Evolutionary conservation across 1,140 invertebrate species (phyloP).

Genomic region (Cydia strobilella): DNA sequence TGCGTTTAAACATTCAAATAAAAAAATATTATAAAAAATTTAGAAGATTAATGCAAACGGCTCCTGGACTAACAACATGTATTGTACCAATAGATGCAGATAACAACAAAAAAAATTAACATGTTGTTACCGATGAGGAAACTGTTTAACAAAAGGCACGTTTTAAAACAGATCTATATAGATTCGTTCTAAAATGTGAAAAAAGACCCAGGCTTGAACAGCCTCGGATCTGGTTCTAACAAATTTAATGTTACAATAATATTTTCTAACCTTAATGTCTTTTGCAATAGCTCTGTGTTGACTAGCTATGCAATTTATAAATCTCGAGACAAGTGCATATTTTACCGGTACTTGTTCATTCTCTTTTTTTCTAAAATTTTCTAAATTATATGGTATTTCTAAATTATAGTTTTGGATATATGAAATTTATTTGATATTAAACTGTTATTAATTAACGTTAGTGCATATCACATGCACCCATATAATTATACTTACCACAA

Average conservation of each 20-base stretch:
- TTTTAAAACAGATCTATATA: background rate
- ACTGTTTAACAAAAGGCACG: constrained; percentile 2
- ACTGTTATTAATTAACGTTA: no score
- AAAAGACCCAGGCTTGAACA: background rate
- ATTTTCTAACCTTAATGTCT: background rate
- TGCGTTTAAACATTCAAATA: background rate
- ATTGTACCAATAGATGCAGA: background rate
- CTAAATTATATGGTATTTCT: no score
- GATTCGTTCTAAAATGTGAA: background rate
- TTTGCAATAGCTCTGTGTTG: no score
- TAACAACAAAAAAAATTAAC: background rate
- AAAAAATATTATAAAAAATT: no score
- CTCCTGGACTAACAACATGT: background rate
- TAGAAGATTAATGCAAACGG: background rate
- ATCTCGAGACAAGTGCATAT: no score
- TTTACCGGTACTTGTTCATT: no score
- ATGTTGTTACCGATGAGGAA: constrained; percentile 11
- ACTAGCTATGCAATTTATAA: no score
- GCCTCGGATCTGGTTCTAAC: background rate
- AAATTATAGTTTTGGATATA: no score
- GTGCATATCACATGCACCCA: no score
- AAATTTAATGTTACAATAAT: background rate
- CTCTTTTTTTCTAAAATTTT: no score
- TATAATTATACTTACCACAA: no score
- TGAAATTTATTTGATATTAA: no score